Base-by-base conservation (phyloP, 2,888 invertebrate species). In the Drosophila niveifrons region DNA sequence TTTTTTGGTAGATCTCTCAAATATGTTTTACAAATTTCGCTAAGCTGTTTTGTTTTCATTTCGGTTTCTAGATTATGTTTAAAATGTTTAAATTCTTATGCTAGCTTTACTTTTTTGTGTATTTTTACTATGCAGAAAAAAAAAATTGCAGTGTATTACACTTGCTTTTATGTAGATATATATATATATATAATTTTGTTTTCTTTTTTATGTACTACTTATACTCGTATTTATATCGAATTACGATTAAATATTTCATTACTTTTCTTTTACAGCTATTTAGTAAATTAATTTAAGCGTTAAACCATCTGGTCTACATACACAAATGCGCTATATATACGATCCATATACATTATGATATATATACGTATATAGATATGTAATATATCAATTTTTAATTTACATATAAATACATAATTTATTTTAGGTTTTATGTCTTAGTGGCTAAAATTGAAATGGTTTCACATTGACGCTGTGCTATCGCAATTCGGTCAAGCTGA, bases 21-120 rank as follows among this genome's bases (percentile, higher is more conserved):
- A 73, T 78, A 46, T 78, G 70, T 78, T 76, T 72, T 72, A 77
- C 70, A 84, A 82, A 78, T 81, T 84, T 71, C 66, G 73, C 74
- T 83, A 73, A 77, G 80, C 74, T 44, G 55, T 53, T 39, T 53
- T 41, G 10, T 53, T 47, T 61, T 46, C 36, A 44, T 31, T 66
- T 71, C 72, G 46, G 66, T 58, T 77, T 61, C 58, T 78, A 71
- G 62, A 70, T 69, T 76, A 66, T 46, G 44, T 63, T 77, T 50
- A 72, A 76, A 75, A 69, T 69, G 52, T 58, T 75, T 64, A 52
- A 53, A 50, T 39, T 52, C 81, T 86, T 66, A 71, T 44, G 46
- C 61, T 58, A 34, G 23, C 34, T 43, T 78, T 55, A 66, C 18
- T 13, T 58, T 68, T 68, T 63, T 58, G 57, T 62, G 51, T 67